Evolutionary conservation across 2,888 invertebrate species (phyloP).

Genomic region (Plusia festucae): DNA sequence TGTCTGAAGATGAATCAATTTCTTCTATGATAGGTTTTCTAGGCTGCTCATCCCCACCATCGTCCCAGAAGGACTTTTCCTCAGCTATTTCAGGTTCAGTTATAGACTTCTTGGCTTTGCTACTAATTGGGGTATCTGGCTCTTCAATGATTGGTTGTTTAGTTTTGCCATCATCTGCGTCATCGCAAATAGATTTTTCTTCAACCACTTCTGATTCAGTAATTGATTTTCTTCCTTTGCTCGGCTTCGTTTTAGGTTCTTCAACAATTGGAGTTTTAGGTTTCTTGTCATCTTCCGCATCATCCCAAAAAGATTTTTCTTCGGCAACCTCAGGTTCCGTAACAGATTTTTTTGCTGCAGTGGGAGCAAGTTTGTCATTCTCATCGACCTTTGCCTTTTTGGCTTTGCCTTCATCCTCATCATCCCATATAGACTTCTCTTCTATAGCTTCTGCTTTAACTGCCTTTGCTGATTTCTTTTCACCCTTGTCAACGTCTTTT

Average conservation of each 20-base stretch:
- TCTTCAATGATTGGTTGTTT: constrained; percentile 70
- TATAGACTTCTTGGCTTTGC: constrained; percentile 64
- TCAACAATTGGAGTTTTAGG: constrained; percentile 62
- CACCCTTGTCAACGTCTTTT: constrained; percentile 61
- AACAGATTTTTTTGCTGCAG: constrained; percentile 63
- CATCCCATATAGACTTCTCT: constrained; percentile 77
- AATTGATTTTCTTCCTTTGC: constrained; percentile 69
- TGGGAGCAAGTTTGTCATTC: constrained; percentile 58
- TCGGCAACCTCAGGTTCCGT: constrained; percentile 71
- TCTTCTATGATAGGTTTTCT: constrained; percentile 63
- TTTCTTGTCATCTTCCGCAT: constrained; percentile 65
- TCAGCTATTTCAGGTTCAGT: constrained; percentile 64
- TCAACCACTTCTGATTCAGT: constrained; percentile 73
- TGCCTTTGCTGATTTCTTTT: constrained; percentile 65
- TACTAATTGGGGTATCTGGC: constrained; percentile 54
- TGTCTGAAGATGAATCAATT: constrained; percentile 60
- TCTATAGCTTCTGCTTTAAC: constrained; percentile 65
- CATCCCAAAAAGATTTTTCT: constrained; percentile 74
- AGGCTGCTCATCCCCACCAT: constrained; percentile 57
- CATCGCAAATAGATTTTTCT: constrained; percentile 78
- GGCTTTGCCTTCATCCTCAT: constrained; percentile 68
- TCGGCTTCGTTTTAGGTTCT: constrained; percentile 60
- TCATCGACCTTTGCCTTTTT: constrained; percentile 68
- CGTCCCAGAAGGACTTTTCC: constrained; percentile 72
- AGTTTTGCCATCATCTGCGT: constrained; percentile 66